Evolutionary conservation across 2,113 vertebrate species (phyloP), one percentile per base, ranked within the genome.

Genomic region (Psammodynastes pulverulentus): DNA sequence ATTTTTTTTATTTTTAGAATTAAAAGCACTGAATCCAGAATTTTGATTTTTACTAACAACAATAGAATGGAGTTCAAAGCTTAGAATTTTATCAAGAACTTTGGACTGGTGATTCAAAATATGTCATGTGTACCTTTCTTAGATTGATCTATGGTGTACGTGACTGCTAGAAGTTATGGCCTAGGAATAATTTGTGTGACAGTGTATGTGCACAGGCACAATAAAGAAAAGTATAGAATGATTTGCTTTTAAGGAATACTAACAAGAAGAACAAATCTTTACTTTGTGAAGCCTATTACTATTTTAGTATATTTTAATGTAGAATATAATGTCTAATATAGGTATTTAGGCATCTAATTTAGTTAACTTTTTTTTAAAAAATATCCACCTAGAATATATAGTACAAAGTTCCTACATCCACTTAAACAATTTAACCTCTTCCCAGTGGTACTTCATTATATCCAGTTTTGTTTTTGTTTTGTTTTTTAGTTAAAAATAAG

Each of bases 341-440:
- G 52, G 3, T 12, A 87, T 5, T 1, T 72, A 72, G 0, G 15
- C 88, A 12, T 10, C 51, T 93, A 88, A 79, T 54, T 52, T n/a
- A 94, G 72, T 7, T 9, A 87, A 4, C 2, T 0, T 5, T 5
- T 94, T 87, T 89, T 86, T 49, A 3, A 12, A 95, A 53, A 91
- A 51, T n/a, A 89, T 91, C 23, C 87, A 90, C n/a, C 89, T 96
- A 89, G 89, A 94, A 92, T 94, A n/a, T 15, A 56, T 93, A 56
- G 43, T 92, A 92, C 94, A 89, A 91, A 48, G 34, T 12, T 92
- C 79, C 89, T 90, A 4, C 89, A 95, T 89, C 79, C 89, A 88
- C 48, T 13, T 84, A 95, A 96, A 96, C 94, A 95, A 54, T 88
- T 94, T 52, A 92, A 93, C 93, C 93, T 95, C 48, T 95, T 96